phyloP scores from a whole-genome alignment of 2,888 invertebrate genomes.

The Synergus itoensis region DNA sequence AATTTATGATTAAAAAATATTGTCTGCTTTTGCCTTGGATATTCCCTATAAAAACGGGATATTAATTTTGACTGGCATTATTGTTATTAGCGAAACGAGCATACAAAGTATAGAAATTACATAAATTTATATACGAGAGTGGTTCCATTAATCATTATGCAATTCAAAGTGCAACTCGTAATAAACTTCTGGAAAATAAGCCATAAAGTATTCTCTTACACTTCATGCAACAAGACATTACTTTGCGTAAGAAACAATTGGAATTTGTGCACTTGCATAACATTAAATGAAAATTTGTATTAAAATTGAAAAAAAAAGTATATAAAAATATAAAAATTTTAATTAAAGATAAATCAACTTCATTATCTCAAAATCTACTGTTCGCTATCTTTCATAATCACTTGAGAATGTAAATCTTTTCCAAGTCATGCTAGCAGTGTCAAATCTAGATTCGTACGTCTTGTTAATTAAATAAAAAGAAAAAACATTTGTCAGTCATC shows the following conservation, averaged over 20 bases:
- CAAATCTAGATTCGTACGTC: not conserved
- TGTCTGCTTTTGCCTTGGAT: not conserved
- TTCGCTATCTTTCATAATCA: not conserved
- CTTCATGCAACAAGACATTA: not conserved
- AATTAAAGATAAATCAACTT: not conserved
- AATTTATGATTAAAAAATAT: no score
- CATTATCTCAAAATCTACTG: not conserved
- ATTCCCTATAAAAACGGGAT: not conserved
- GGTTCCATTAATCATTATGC: slow-evolving; percentile 3
- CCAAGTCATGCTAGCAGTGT: not conserved
- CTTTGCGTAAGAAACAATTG: not conserved
- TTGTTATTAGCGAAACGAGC: not conserved
- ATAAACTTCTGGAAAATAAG: not conserved
- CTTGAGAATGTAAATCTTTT: not conserved
- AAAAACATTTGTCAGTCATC: slow-evolving; percentile 14
- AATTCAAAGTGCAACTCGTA: not conserved
- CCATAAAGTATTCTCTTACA: not conserved
- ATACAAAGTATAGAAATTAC: not conserved
- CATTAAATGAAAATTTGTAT: not conserved
- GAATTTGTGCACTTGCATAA: not conserved
- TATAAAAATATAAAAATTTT: not conserved
- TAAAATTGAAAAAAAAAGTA: not conserved
- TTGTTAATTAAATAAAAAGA: not conserved
- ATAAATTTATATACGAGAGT: not conserved
- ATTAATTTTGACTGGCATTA: not conserved